Conservation (phyloP, 2,888 invertebrate species). For the Dolichopus griseipennis region DNA sequence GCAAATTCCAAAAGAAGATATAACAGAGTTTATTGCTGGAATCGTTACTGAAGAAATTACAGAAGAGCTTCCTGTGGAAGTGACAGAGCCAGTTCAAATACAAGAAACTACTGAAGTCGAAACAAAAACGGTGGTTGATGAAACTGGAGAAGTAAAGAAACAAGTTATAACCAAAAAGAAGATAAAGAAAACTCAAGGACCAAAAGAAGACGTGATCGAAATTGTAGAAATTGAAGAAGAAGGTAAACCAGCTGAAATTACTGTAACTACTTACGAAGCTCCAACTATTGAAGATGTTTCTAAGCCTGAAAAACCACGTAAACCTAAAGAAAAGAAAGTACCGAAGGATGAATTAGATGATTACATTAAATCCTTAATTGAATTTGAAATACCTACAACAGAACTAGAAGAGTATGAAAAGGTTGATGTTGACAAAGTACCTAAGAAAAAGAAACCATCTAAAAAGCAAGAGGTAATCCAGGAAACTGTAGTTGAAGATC, state of each 20-base stretch:
- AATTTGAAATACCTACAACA: slow-evolving; percentile 36
- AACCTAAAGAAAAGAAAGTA: slow-evolving; percentile 30
- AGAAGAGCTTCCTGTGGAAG: slow-evolving; percentile 22
- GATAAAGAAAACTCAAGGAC: slow-evolving; percentile 41
- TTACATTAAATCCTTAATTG: slow-evolving; percentile 35
- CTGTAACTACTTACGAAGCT: slow-evolving; percentile 42
- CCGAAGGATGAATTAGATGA: slow-evolving; percentile 31
- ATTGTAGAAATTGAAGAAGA: slow-evolving; percentile 42
- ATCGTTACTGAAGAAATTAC: slow-evolving; percentile 15
- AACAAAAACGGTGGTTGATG: slow-evolving; percentile 38
- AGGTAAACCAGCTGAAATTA: slow-evolving; percentile 39
- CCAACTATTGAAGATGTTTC: slow-evolving; percentile 26
- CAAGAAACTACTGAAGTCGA: slow-evolving; percentile 38
- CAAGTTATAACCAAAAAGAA: slow-evolving; percentile 35
- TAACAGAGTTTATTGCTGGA: background rate
- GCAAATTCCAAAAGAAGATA: background rate
- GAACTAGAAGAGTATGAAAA: slow-evolving; percentile 40
- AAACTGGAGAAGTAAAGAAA: slow-evolving; percentile 32
- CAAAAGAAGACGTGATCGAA: slow-evolving; percentile 42
- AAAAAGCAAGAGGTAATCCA: slow-evolving; percentile 33
- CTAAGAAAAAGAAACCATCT: slow-evolving; percentile 46
- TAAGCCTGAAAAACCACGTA: slow-evolving; percentile 26
- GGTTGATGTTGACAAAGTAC: slow-evolving; percentile 32
- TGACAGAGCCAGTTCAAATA: slow-evolving; percentile 34
- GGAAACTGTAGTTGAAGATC: slow-evolving; percentile 32